A percentile compares a stretch with the other conserved stretches of the same genome.
These are phyloP conservation scores for Zosterops lateralis DNA, from an alignment of 2,113 vertebrate genomes.

Conservation along the genomic window DNA sequence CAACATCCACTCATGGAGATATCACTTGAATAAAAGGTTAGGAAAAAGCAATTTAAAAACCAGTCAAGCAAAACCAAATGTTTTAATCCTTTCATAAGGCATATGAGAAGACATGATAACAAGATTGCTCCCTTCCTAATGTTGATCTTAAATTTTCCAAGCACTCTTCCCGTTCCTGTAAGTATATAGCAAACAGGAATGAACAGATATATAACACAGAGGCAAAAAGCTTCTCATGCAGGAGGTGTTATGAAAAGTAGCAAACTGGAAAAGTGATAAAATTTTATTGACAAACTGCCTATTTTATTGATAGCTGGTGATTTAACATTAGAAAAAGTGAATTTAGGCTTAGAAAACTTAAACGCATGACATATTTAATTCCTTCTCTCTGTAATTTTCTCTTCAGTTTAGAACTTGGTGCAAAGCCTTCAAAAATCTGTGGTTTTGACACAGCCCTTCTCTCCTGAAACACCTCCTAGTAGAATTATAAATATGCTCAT, in stretches of 20 bases:
- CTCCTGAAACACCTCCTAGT: neutral
- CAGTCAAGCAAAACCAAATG: rapidly evolving
- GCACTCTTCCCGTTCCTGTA: neutral
- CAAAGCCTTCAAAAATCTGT: neutral
- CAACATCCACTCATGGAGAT: neutral
- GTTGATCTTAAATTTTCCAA: neutral
- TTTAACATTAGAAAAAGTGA: neutral
- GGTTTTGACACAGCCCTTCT: neutral
- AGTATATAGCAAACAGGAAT: neutral
- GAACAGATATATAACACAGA: neutral
- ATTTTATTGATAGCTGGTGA: neutral
- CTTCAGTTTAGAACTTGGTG: neutral
- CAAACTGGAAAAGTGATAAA: neutral
- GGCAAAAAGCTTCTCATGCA: neutral
- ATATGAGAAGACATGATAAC: neutral
- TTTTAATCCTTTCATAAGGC: neutral
- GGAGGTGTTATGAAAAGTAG: neutral
- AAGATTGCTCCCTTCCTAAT: neutral
- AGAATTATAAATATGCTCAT: neutral
- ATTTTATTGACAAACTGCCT: neutral
- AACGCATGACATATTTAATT: neutral
- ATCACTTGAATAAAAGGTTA: neutral
- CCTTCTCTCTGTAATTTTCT: neutral
- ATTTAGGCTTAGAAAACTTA: neutral
- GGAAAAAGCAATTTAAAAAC: neutral